Evolutionary conservation across 2,797 vertebrate genomes (phyloP).

Genomic region (Sebastes hubbsi): DNA sequence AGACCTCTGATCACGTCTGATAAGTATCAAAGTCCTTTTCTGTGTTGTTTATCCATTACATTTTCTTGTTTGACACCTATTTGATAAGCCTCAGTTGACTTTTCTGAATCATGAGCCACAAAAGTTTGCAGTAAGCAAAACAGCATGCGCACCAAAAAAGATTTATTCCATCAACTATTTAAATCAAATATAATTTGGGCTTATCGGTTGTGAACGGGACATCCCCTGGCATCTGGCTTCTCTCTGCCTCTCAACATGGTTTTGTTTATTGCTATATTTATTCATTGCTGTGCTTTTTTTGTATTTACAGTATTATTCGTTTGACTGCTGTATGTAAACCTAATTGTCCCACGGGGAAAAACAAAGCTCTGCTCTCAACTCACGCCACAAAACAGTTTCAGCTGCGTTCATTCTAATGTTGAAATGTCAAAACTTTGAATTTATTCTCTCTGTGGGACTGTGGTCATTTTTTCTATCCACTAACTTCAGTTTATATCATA

Average conservation of each 20-base stretch:
- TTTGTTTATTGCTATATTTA: background rate
- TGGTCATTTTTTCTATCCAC: background rate
- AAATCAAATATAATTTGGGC: background rate
- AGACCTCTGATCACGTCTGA: slow-evolving; percentile 1
- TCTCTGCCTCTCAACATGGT: background rate
- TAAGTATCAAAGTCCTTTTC: background rate
- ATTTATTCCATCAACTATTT: background rate
- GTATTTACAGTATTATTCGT: background rate
- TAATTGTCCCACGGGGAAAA: background rate
- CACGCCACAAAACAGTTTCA: background rate
- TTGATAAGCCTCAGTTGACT: background rate
- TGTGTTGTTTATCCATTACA: background rate
- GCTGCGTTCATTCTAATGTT: background rate
- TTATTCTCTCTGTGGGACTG: background rate
- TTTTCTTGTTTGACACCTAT: background rate
- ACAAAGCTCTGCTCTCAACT: background rate
- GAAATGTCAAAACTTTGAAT: background rate
- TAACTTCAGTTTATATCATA: background rate
- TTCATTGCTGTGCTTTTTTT: background rate
- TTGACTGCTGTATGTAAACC: background rate
- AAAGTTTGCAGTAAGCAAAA: background rate
- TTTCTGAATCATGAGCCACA: background rate
- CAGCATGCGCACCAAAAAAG: background rate
- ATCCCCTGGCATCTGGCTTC: background rate
- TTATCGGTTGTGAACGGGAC: background rate